These are phyloP conservation scores for Dunckerocampus dactyliophorus DNA, from an alignment of 2,113 vertebrate species.

Conservation along the genomic window DNA sequence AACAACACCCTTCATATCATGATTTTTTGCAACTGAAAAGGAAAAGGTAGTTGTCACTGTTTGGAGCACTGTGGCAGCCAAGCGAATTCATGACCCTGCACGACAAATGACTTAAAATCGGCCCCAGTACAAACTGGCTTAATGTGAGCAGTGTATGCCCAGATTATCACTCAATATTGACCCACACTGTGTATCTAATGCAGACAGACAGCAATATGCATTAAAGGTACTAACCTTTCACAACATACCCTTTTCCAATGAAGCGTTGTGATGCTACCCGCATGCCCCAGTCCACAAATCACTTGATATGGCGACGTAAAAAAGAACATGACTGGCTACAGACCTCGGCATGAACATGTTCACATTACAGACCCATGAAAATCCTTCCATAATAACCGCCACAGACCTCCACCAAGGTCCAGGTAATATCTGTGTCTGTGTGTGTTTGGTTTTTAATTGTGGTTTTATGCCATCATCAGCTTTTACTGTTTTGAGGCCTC, in stretches of 20 bases:
- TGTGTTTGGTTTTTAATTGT: constrained; percentile 2
- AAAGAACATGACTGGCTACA: not conserved
- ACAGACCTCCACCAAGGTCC: not conserved
- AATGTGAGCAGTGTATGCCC: too few species aligned
- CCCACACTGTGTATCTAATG: too few species aligned
- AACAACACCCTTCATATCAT: too few species aligned
- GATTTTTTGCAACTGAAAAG: too few species aligned
- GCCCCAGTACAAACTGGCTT: too few species aligned
- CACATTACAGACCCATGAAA: not conserved
- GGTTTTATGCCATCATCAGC: constrained; percentile 34
- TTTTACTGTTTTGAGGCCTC: constrained; percentile 28
- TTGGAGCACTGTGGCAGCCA: too few species aligned
- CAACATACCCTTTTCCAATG: not conserved
- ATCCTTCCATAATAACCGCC: not conserved
- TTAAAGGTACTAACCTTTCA: not conserved
- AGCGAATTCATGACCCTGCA: too few species aligned
- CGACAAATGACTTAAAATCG: too few species aligned
- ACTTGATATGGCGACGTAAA: not conserved
- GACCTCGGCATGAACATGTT: not conserved
- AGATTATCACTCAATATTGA: too few species aligned
- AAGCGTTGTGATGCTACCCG: not conserved
- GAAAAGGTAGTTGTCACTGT: too few species aligned
- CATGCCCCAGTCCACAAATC: not conserved
- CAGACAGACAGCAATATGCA: too few species aligned
- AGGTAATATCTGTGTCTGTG: not conserved